Evolutionary conservation across 2,113 vertebrate species (phyloP).

Genomic region (Apistogramma diplotaenia): DNA sequence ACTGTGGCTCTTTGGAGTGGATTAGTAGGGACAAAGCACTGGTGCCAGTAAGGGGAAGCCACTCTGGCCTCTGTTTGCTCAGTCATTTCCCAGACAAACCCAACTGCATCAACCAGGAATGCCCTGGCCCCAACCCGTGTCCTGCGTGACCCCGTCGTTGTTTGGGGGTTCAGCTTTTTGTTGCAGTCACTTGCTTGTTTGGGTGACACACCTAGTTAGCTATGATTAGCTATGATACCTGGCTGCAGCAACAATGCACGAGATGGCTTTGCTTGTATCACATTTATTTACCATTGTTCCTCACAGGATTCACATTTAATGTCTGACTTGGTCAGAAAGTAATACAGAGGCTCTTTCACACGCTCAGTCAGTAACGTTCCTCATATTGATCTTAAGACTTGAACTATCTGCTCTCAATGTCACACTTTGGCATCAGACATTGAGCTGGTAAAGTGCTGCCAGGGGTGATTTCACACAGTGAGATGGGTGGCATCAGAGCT

Average conservation of each 20-base stretch:
- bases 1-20: conserved; percentile 64
- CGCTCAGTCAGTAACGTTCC: conserved; percentile 24
- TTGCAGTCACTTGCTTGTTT: conserved; percentile 3
- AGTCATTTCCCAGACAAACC: conserved; percentile 72
- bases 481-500: conserved; percentile 36
- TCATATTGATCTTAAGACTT: conserved; percentile 25
- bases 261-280: neutral
- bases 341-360: conserved; percentile 10
- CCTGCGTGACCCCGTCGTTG: conserved; percentile 55
- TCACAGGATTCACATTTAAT: conserved; percentile 12
- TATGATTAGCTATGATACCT: neutral
- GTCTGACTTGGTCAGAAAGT: neutral
- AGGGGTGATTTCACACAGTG: conserved; percentile 46
- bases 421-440: too few relatives aligned
- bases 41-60: conserved; percentile 75
- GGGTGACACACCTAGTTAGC: neutral
- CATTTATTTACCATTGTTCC: neutral
- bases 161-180: conserved; percentile 15
- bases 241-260: neutral
- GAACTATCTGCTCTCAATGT: conserved; percentile 7
- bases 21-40: conserved; percentile 73
- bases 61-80: conserved; percentile 69
- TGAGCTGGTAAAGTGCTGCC: too few relatives aligned
- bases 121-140: conserved; percentile 47
- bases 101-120: conserved; percentile 60